Base-by-base conservation (phyloP, 2,888 invertebrate genomes). In the Drosophila crucigera region DNA sequence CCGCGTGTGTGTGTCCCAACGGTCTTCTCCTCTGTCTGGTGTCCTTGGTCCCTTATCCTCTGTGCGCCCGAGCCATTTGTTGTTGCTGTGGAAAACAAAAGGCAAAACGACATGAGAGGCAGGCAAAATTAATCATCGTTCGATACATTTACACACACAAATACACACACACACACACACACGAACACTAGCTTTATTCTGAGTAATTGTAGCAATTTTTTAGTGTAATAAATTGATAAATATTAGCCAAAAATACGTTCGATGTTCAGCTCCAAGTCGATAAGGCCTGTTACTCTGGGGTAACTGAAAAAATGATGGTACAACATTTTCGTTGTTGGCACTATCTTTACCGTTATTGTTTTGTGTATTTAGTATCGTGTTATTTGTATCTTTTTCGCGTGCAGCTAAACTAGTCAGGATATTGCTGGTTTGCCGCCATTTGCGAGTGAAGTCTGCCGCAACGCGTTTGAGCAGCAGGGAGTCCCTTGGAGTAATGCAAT, bases 211-310 rank as follows among this genome's bases (percentile, higher is more conserved):
- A 68, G 75, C 82, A 77, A 82, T 86, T 86, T 88, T 86, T 89
- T 78, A 80, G 80, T 64, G 73, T 68, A 82, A 82, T 84, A 86
- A 79, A 89, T 87, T 82, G 86, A 89, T 87, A 87, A 87, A 84
- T 89, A 87, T 84, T 86, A 87, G 84, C 77, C 80, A 70, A 84
- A 81, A 86, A 84, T 78, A 80, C 73, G 66, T 66, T 64, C 61
- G 58, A 68, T 49, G 62, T 35, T 56, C 30, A 49, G 68, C 68
- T 71, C 61, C 53, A 73, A 71, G 53, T 71, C 76, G 84, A 87
- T 89, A 87, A 81, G 67, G 52, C 37, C 43, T 19, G 19, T 37
- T 56, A n/a, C 33, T 37, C 30, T 30, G 39, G 19, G 60, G 5
- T 16, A 63, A 43, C 58, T 66, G 65, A 49, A 72, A 73, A 74